Evolutionary conservation across 1,140 invertebrate species (phyloP), one percentile per base, ranked within the genome.

Genomic region (Mizuhopecten yessoensis): DNA sequence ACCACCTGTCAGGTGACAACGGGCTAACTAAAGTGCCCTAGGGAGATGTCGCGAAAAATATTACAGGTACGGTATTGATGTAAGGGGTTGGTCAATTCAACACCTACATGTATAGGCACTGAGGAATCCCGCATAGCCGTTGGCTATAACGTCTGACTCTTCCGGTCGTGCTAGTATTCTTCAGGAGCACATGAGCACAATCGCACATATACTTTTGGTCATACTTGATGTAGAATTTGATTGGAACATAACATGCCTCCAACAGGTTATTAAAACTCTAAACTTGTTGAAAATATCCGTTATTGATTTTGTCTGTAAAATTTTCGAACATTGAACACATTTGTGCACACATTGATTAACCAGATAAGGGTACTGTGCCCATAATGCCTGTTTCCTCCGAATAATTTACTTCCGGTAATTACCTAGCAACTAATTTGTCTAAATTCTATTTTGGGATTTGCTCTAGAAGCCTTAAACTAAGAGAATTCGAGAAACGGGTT

Each of bases 391-490:
- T 17, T 75, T 75, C 57, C 57, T n/a, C 17, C 57, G 5, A 75
- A 75, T 29, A 29, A 75, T 29, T 2, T 29, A 75, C 57, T 29
- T 29, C n/a, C 17, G 15, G 57, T 75, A n/a, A 75, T 75, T 75
- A 75, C 57, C 23, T 75, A 75, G n/a, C 23, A 75, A n/a, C 57
- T 29, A 75, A 29, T 75, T 75, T 75, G 57, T 75, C 7, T 75
- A n/a, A 75, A 75, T 75, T 75, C 57, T 75, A 75, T 75, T 29
- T 75, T 75, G 1, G 57, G 57, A 75, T n/a, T 75, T 75, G 57
- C n/a, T 23, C 9, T 20, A 9, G 23, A 29, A 29, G 57, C 29
- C 29, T 75, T 29, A 29, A 45, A 29, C n/a, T 75, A 29, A n/a
- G 57, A 2, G n/a, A 75, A 75, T 29, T 29, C n/a, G 57, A 29